Percentiles rank a stretch among this genome's conserved stretches.
These are phyloP conservation scores for Mylabris sibirica DNA, from an alignment of 2,888 invertebrate species.

Conservation along the genomic window DNA sequence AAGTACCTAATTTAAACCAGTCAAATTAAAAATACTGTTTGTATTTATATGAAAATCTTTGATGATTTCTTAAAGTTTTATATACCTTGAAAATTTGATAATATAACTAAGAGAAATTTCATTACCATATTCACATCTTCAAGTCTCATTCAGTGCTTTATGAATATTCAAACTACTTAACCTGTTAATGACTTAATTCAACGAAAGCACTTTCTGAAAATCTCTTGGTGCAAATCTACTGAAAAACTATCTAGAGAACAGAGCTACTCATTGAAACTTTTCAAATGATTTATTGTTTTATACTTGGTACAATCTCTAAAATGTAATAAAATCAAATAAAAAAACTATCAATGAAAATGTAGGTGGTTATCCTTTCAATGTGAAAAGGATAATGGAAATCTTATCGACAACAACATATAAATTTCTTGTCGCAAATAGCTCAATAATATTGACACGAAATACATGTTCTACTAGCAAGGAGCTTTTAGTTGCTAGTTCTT, in stretches of 20 bases:
- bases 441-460: constrained; percentile 46
- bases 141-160: constrained; percentile 48
- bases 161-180: constrained; percentile 55
- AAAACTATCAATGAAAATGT: not conserved
- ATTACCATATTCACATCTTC: constrained; percentile 54
- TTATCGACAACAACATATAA: constrained; percentile 22
- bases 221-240: constrained; percentile 42
- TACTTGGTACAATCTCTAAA: not conserved
- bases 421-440: constrained; percentile 36
- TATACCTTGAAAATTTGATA: constrained; percentile 54
- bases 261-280: constrained; percentile 26
- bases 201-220: constrained; percentile 38
- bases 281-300: constrained; percentile 10
- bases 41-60: constrained; percentile 30
- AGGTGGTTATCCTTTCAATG: constrained; percentile 20
- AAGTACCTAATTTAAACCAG: not conserved
- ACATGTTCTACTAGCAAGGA: constrained; percentile 33
- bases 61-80: constrained; percentile 45
- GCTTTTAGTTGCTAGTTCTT: constrained; percentile 43
- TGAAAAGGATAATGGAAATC: constrained; percentile 21
- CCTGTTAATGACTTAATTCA: constrained; percentile 50
- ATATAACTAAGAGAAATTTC: constrained; percentile 54
- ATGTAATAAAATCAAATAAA: constrained; percentile 20
- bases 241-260: constrained; percentile 35
- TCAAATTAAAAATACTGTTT: constrained; percentile 12